Conservation (phyloP, 2,888 invertebrate species). For the Nipponacmea schrenckii region DNA sequence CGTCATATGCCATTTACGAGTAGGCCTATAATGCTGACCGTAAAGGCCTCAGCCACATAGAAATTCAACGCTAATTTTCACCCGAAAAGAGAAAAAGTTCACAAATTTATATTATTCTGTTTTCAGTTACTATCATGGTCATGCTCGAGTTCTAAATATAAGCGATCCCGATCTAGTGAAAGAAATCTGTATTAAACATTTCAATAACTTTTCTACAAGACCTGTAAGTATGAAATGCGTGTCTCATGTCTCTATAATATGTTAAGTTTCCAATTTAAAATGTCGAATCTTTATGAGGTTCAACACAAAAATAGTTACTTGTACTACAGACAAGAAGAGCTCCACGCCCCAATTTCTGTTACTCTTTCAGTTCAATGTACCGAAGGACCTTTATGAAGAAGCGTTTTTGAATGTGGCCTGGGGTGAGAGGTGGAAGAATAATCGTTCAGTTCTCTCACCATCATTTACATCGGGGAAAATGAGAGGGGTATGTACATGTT, state of each 20-base stretch:
- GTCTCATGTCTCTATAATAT: too few species aligned
- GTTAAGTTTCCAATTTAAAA: too few species aligned
- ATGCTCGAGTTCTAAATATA: conserved; percentile 30
- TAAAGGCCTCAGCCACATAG: too few species aligned
- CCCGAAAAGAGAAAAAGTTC: too few species aligned
- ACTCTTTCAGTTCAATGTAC: conserved; percentile 2
- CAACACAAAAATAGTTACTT: too few species aligned
- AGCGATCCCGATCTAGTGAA: conserved; percentile 40
- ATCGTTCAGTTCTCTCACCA: conserved; percentile 25
- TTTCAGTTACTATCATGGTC: conserved; percentile 31
- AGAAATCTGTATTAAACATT: conserved; percentile 37
- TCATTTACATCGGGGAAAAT: conserved; percentile 33
- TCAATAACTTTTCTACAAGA: conserved; percentile 29
- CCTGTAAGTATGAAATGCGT: neutral
- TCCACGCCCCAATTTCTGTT: too few species aligned
- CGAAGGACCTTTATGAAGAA: conserved; percentile 31
- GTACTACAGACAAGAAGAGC: too few species aligned
- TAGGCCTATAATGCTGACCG: too few species aligned
- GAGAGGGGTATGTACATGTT: conserved; percentile 18
- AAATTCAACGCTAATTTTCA: too few species aligned
- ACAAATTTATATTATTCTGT: too few species aligned
- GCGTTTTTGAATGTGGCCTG: neutral
- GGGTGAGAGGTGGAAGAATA: conserved; percentile 34
- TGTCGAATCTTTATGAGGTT: too few species aligned
- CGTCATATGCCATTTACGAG: too few species aligned